Conservation (phyloP, 2,113 vertebrate genomes). For the Nannobrachium achirus region DNA sequence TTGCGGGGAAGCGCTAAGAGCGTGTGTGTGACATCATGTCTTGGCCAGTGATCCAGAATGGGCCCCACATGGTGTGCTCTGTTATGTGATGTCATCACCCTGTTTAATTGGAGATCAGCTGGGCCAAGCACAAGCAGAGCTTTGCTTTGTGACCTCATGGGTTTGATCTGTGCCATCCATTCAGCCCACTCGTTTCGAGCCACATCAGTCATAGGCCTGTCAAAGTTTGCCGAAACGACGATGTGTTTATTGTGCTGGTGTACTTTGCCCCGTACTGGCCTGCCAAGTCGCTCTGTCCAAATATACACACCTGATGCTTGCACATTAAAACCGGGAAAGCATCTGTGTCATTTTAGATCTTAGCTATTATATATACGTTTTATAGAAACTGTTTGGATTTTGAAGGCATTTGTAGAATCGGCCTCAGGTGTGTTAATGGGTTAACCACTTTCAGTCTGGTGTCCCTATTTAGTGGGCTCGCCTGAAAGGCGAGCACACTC, state of each 20-base stretch:
- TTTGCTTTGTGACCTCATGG: slow-evolving; percentile 65
- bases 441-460: no score
- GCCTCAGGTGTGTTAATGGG: no score
- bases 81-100: slow-evolving; percentile 62
- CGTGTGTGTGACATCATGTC: slow-evolving; percentile 60
- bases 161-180: slow-evolving; percentile 63
- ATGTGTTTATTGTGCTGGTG: slow-evolving; percentile 63
- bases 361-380: no score
- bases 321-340: no score
- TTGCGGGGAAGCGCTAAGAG: slow-evolving; percentile 43
- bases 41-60: slow-evolving; percentile 53
- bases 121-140: slow-evolving; percentile 61
- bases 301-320: slow-evolving; percentile 50
- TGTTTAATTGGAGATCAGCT: slow-evolving; percentile 70
- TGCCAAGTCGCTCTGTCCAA: slow-evolving; percentile 21
- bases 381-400: no score
- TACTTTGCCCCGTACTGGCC: slow-evolving; percentile 18
- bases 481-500: no score
- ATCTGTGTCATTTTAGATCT: no score
- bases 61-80: slow-evolving; percentile 49
- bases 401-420: no score
- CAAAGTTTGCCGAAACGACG: slow-evolving; percentile 51
- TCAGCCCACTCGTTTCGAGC: slow-evolving; percentile 57
- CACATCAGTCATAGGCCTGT: slow-evolving; percentile 65
- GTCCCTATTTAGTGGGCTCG: no score